Evolutionary conservation across 2,888 invertebrate species (phyloP), one percentile per base, ranked within the genome.

Genomic region (Lagria hirta): DNA sequence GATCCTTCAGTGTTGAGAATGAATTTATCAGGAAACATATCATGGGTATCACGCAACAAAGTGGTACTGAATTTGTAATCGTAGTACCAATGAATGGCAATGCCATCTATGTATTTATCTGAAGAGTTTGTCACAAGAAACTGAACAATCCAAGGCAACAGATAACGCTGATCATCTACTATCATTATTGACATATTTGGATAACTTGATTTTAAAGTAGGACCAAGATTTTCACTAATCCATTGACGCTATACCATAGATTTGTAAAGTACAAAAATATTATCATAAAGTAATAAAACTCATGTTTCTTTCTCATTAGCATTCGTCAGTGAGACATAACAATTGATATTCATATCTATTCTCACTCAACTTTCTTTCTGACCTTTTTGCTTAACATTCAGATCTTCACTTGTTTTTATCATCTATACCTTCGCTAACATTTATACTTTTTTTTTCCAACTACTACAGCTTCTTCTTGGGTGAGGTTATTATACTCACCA

Each of bases 211-310:
- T 67, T 76, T 7, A 94, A 68, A 0, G 81, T 77, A 0, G 88
- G 92, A 0, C 91, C 92, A 12, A 94, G 75, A 69, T 89, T 74
- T 8, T 83, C 68, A 0, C 73, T 77, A 1, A 91, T 72, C 80
- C 86, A 93, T 34, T 78, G 73, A n/a, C 20, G 5, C 20, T 18
- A 18, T 6, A 18, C 5, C 5, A 6, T 18, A 0, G 82, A 66
- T 65, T 88, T 84, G 66, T 87, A 91, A 15, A 46, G 87, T 12
- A 57, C 49, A 6, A 6, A 1, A n/a, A n/a, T n/a, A n/a, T n/a
- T n/a, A n/a, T n/a, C n/a, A n/a, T n/a, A n/a, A n/a, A n/a, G n/a
- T n/a, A n/a, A n/a, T n/a, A n/a, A n/a, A n/a, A n/a, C n/a, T n/a
- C n/a, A n/a, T n/a, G n/a, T n/a, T n/a, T n/a, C n/a, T n/a, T n/a